These are phyloP conservation scores for Hyphantria cunea DNA, from an alignment of 1,140 invertebrate genomes.

Conservation along the genomic window DNA sequence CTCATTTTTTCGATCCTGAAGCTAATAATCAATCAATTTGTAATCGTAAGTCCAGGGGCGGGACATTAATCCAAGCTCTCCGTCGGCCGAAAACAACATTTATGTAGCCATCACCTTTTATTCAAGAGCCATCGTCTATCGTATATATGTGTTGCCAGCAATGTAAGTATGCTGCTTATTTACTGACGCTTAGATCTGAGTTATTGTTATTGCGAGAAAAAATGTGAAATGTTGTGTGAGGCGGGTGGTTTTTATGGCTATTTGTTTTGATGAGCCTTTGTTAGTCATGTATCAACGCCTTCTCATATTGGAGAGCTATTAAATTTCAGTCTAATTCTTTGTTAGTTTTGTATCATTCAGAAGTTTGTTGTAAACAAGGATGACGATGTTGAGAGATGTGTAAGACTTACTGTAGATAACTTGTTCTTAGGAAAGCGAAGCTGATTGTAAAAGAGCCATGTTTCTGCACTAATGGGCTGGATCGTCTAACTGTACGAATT, in stretches of 20 bases:
- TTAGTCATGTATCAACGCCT: not conserved
- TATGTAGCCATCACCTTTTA: not conserved
- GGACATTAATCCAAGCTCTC: not conserved
- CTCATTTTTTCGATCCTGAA: not conserved
- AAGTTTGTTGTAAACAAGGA: no score
- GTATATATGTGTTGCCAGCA: not conserved
- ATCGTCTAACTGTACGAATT: no score
- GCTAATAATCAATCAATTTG: not conserved
- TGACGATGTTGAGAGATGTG: no score
- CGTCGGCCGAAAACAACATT: not conserved
- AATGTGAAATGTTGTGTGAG: not conserved
- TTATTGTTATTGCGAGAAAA: not conserved
- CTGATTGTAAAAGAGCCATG: no score
- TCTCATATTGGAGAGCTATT: not conserved
- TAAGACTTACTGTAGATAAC: no score
- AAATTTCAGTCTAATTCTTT: not conserved
- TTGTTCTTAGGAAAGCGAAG: no score
- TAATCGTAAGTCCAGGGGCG: not conserved
- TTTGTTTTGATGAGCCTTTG: not conserved
- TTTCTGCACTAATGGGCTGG: no score
- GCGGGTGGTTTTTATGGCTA: not conserved
- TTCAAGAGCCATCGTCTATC: not conserved
- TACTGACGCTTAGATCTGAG: not conserved
- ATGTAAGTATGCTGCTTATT: not conserved
- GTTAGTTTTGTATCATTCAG: not conserved